Percentiles rank a stretch among this genome's conserved stretches.
Evolutionary conservation across 2,888 invertebrate genomes (phyloP).

Genomic region (Caenorhabditis sp.): DNA sequence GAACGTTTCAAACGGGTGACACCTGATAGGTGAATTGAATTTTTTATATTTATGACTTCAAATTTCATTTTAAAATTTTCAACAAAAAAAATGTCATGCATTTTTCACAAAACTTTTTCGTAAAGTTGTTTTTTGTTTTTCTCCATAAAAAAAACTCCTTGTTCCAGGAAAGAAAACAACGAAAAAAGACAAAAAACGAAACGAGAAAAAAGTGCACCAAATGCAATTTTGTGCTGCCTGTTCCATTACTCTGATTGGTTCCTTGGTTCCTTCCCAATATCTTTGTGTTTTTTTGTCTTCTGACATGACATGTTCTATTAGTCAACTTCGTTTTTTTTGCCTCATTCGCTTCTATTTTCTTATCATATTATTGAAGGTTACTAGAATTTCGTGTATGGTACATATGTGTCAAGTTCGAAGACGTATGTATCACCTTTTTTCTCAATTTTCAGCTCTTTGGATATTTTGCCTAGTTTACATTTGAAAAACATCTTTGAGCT

Average conservation of each 20-base stretch:
- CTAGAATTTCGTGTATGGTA: too few relatives aligned
- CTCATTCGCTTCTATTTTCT: neutral
- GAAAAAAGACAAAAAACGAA: neutral
- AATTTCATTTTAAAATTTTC: neutral
- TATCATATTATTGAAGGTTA: neutral
- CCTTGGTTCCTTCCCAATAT: neutral
- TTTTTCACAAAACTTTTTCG: neutral
- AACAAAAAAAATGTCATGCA: neutral
- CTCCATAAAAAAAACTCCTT: too few relatives aligned
- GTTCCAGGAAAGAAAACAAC: neutral
- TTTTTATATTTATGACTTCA: too few relatives aligned
- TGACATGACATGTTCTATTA: neutral
- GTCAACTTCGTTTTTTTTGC: neutral
- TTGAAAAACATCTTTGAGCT: too few relatives aligned
- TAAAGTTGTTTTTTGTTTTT: neutral
- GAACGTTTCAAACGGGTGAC: too few relatives aligned
- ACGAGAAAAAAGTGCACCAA: neutral
- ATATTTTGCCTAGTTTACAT: too few relatives aligned
- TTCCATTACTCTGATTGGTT: conserved; percentile 4
- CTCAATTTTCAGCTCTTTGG: too few relatives aligned
- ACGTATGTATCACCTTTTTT: too few relatives aligned
- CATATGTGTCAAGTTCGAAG: too few relatives aligned
- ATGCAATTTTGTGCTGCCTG: neutral
- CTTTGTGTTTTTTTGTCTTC: neutral
- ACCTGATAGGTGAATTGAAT: too few relatives aligned